A percentile compares a stretch with the other conserved stretches of the same genome.
Conservation (phyloP, 2,113 vertebrate genomes). For the Tachysurus fulvidraco region DNA sequence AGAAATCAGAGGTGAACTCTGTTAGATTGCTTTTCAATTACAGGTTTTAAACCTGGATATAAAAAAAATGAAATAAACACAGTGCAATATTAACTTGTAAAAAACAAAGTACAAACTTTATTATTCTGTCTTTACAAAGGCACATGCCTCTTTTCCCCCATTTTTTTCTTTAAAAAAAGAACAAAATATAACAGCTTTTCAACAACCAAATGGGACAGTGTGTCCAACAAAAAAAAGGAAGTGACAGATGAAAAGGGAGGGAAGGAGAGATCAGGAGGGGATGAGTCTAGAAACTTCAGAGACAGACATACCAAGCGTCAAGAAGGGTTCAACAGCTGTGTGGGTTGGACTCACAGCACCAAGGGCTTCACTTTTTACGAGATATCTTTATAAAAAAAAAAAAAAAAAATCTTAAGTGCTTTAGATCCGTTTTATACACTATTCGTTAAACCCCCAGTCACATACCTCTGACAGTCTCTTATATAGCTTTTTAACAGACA, state of each 20-base stretch:
- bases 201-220: slow-evolving; percentile 82
- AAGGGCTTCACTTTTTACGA: slow-evolving; percentile 67
- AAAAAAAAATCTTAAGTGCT: slow-evolving; percentile 67
- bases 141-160: slow-evolving; percentile 87
- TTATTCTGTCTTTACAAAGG: slow-evolving; percentile 99
- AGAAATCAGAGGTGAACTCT: neutral
- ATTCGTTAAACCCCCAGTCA: slow-evolving; percentile 38
- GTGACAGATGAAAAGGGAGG: slow-evolving; percentile 5
- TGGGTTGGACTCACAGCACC: slow-evolving; percentile 67
- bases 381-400: slow-evolving; percentile 58
- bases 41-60: neutral
- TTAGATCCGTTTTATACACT: slow-evolving; percentile 59
- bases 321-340: slow-evolving; percentile 68
- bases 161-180: slow-evolving; percentile 81
- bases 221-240: slow-evolving; percentile 40
- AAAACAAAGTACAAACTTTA: slow-evolving; percentile 98
- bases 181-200: slow-evolving; percentile 91
- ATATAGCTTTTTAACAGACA: slow-evolving; percentile 50
- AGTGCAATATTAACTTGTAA: slow-evolving; percentile 59
- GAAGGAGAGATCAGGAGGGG: slow-evolving; percentile 29
- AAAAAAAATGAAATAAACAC: slow-evolving; percentile 33
- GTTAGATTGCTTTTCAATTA: no score
- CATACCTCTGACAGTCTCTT: slow-evolving; percentile 57
- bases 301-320: slow-evolving; percentile 56
- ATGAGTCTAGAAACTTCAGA: slow-evolving; percentile 49